These are phyloP conservation scores for Callionymus lyra DNA, from an alignment of 2,113 vertebrate species.

Conservation along the genomic window DNA sequence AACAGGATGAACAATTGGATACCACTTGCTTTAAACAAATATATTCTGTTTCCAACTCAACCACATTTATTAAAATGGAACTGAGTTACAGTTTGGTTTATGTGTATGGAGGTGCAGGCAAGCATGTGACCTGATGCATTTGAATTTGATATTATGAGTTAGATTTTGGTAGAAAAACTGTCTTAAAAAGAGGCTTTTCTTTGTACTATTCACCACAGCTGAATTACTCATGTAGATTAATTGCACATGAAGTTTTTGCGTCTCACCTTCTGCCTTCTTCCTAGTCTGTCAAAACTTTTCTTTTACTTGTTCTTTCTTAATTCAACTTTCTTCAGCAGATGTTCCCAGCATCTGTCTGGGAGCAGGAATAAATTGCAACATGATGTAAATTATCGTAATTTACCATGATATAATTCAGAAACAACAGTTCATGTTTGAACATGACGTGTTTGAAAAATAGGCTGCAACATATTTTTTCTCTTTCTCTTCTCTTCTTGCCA, in stretches of 20 bases:
- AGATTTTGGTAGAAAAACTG: too few relatives aligned
- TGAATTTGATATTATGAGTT: too few relatives aligned
- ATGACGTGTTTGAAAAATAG: constrained; percentile 19
- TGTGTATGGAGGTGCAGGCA: too few relatives aligned
- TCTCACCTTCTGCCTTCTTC: constrained; percentile 18
- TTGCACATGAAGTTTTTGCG: constrained; percentile 1
- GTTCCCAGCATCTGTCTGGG: constrained; percentile 21
- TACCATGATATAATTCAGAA: constrained; percentile 8
- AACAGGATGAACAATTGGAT: too few relatives aligned
- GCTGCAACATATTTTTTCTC: constrained; percentile 1
- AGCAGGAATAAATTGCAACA: constrained; percentile 23
- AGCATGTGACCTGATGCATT: too few relatives aligned
- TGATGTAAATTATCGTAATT: constrained; percentile 17
- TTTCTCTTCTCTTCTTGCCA: not conserved
- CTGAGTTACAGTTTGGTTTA: too few relatives aligned
- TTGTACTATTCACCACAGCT: too few relatives aligned
- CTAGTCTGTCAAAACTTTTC: constrained; percentile 43
- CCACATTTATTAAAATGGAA: too few relatives aligned
- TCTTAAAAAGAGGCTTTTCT: too few relatives aligned
- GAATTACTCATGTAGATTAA: too few relatives aligned
- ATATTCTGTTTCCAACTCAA: too few relatives aligned
- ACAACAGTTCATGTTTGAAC: constrained; percentile 3
- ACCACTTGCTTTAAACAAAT: too few relatives aligned
- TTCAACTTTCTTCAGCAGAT: not conserved
- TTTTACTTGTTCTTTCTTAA: constrained; percentile 17